Base-by-base conservation (phyloP, 2,113 vertebrate genomes). In the Neogobius melanostomus region DNA sequence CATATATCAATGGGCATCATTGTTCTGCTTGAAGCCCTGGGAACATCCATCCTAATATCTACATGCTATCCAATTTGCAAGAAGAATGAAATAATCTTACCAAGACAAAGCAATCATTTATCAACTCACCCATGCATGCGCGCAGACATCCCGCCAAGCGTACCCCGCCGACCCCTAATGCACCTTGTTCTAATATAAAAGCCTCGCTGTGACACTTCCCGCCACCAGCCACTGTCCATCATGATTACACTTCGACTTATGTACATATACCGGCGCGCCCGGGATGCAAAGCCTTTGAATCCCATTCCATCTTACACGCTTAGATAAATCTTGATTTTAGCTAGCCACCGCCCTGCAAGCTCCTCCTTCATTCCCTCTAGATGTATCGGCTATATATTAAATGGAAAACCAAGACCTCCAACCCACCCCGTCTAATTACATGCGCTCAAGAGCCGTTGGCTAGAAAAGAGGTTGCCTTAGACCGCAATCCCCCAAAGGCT, bases 391-490 rank as follows among this genome's bases (percentile, higher is more conserved):
- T 64, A 85, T 85, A 82, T 76, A 88, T 90, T 82, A 71, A 81
- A 84, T 73, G 72, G 68, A 82, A 88, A 78, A 70, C 74, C 75
- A 69, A 60, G 48, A 74, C 70, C 80, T 69, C 74, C 68, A 21
- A 63, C 68, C 49, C 61, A 0, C 68, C 73, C 61, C 47, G 63
- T 88, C 87, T 92, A 92, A 91, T 92, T 90, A 90, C 85, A 91
- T 91, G 82, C 89, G 80, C 79, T n/a, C 68, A 76, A 85, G 85
- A 90, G 78, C 85, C 73, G 79, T 82, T 74, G 80, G 85, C 84
- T 85, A 44, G 70, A 88, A 88, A 83, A 86, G 70, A 86, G 80
- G 74, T 88, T 83, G 83, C 89, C 88, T 85, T 83, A 81, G 89
- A 88, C 82, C 80, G 84, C 80, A 71, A 73, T 80, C 84, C 90